Evolutionary conservation across 2,113 vertebrate species (phyloP).

Genomic region (Grammomys surdaster): DNA sequence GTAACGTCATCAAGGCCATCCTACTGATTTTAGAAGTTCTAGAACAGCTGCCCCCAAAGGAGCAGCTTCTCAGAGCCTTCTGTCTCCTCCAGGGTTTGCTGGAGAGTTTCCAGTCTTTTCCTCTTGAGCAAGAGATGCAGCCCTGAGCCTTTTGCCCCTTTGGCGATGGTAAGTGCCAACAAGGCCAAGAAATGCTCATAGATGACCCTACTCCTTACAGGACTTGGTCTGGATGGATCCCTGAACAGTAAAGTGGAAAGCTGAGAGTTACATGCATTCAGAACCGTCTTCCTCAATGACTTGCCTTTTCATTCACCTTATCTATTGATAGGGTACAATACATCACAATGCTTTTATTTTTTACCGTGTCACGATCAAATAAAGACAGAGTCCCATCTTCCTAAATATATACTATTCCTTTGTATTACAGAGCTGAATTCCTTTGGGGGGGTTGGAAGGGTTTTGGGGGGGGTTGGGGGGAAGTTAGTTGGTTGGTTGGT

Average conservation of each 20-base stretch:
- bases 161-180: not conserved
- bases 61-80: not conserved
- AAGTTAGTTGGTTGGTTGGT: not conserved
- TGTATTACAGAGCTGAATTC: not conserved
- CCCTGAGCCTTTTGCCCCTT: not conserved
- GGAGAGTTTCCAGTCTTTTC: not conserved
- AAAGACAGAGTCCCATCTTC: not conserved
- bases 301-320: not conserved
- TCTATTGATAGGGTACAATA: not conserved
- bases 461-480: not conserved
- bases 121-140: too few species aligned
- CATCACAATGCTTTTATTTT: too few species aligned
- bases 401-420: not conserved
- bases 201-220: too few species aligned
- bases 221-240: not conserved
- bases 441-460: not conserved
- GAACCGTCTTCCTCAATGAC: not conserved
- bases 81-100: not conserved
- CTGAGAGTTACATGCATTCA: fast-evolving
- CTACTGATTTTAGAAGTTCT: not conserved
- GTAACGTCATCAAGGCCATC: not conserved
- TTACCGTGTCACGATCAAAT: not conserved
- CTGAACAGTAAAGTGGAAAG: not conserved
- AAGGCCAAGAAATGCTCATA: not conserved
- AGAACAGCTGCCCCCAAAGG: fast-evolving